Conservation (phyloP, 2,888 invertebrate species). For the Agriotes lineatus region DNA sequence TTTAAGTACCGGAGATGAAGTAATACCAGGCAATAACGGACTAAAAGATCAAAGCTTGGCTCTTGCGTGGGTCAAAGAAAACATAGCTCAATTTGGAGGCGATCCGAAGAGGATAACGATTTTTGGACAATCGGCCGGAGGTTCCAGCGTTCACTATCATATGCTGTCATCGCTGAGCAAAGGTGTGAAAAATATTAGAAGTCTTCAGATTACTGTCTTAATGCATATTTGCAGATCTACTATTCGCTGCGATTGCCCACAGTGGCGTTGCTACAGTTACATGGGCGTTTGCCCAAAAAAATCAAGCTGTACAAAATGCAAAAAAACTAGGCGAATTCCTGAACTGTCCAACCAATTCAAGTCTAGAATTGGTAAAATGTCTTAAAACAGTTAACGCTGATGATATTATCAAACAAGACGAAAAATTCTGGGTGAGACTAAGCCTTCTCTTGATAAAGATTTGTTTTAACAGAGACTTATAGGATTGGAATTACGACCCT, state of each 20-base stretch:
- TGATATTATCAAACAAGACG: constrained; percentile 76
- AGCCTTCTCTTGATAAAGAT: too few relatives aligned
- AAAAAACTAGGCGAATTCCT: constrained; percentile 72
- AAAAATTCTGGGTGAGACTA: constrained; percentile 73
- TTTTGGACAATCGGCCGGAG: constrained; percentile 66
- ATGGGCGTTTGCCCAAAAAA: constrained; percentile 66
- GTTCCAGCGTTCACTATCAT: constrained; percentile 63
- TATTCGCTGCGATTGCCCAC: constrained; percentile 75
- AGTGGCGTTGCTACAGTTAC: constrained; percentile 75
- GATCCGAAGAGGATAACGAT: constrained; percentile 62
- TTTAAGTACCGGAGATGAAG: constrained; percentile 58
- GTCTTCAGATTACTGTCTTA: too few relatives aligned
- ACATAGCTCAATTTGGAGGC: constrained; percentile 63
- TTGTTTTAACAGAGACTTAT: neutral
- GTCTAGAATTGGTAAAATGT: constrained; percentile 71
- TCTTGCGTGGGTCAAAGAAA: constrained; percentile 62
- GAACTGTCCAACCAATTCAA: constrained; percentile 70
- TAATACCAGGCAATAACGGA: constrained; percentile 65
- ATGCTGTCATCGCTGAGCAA: constrained; percentile 63
- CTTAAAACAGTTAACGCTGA: constrained; percentile 72
- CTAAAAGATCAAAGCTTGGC: constrained; percentile 65
- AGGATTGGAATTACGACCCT: constrained; percentile 83
- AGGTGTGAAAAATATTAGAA: constrained; percentile 51
- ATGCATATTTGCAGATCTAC: constrained; percentile 30
- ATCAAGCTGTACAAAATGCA: constrained; percentile 72